Evolutionary conservation across 2,113 vertebrate genomes (phyloP).

Genomic region (Bambusicola thoracicus): DNA sequence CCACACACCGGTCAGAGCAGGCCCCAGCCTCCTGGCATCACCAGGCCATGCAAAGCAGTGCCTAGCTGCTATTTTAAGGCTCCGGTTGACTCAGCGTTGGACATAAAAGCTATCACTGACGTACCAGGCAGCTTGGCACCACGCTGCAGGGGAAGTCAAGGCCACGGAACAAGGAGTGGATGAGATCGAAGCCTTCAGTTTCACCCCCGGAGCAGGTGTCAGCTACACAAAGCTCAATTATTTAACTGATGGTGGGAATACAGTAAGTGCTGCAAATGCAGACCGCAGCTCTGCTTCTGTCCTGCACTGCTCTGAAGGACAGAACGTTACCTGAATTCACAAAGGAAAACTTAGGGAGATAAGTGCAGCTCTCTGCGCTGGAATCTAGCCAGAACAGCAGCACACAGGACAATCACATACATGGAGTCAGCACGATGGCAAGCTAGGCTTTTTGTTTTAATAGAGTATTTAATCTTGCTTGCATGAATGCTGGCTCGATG

Average conservation of each 20-base stretch:
- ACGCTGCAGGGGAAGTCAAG: neutral
- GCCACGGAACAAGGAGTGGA: neutral
- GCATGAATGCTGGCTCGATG: neutral
- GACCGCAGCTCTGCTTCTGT: neutral
- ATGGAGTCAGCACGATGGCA: neutral
- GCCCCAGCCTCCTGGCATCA: neutral
- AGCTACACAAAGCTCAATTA: rapidly evolving
- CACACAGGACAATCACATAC: neutral
- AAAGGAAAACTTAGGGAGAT: neutral
- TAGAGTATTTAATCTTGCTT: neutral
- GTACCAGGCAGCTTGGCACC: neutral
- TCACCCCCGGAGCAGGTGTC: neutral
- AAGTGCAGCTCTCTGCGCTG: neutral
- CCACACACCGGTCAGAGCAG: neutral
- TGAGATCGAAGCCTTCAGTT: rapidly evolving
- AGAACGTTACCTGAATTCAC: neutral
- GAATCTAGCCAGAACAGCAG: neutral
- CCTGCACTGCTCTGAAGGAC: neutral
- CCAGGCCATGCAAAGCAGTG: neutral
- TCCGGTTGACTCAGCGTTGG: neutral
- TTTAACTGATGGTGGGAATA: neutral
- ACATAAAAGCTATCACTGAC: neutral
- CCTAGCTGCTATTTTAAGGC: rapidly evolving
- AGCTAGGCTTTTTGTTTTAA: neutral
- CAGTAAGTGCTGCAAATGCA: neutral